Evolutionary conservation across 2,888 invertebrate genomes (phyloP), one percentile per base, ranked within the genome.

Genomic region (Epinotia ramella): DNA sequence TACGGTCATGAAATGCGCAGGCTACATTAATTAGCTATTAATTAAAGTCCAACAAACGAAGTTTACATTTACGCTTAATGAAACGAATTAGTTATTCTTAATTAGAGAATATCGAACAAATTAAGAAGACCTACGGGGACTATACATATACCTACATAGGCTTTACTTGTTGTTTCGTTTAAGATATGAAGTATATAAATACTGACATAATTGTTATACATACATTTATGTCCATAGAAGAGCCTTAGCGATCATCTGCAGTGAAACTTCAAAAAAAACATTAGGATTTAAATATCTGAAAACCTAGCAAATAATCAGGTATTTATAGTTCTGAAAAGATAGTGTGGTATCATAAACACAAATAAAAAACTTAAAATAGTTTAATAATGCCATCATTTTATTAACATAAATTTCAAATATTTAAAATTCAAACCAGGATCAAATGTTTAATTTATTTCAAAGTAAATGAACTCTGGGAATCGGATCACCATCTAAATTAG

Each of bases 1-100:
- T 60, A 60, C 6, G 24, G 6, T 62, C 62, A 9, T 62, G 20
- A 9, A n/a, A 24, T 62, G 62, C 62, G 33, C 16, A 44, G 57
- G 16, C 57, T 57, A 57, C 57, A 68, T 20, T 40, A 67, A 33
- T 57, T 57, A 12, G 56, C 57, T 24, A 59, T 3, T 59, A 57
- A 69, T 59, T 44, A 20, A 46, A 69, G 16, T 44, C 13, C 46
- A 18, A 18, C 53, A 13, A 49, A 66, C 67, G 64, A 57, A 72
- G 64, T 64, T 57, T 64, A 64, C 63, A 63, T 57, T 44, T 24
- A 28, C 56, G 40, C 4, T 28, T 57, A 44, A 64, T 72, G 57
- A 24, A 40, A 40, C 33, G 3, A 53, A 72, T 64, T 44, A 57
- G 16, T 64, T 40, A 56, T 64, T 64, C 64, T 56, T 56, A 72